Evolutionary conservation across 2,888 invertebrate genomes (phyloP), one percentile per base, ranked within the genome.

Genomic region (Pristionchus japonicus): DNA sequence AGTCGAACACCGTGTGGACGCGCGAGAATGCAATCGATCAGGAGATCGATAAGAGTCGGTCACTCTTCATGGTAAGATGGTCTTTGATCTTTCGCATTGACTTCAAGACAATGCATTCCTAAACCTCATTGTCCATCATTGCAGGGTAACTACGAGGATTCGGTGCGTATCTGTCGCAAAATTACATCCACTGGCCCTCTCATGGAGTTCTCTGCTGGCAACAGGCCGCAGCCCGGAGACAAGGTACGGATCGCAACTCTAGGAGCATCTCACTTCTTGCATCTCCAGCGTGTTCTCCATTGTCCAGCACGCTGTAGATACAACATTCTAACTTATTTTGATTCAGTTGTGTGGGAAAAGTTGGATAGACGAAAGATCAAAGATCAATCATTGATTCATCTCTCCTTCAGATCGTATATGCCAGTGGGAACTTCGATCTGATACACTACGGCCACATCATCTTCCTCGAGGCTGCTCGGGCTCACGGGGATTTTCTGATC

Each of bases 381-480:
- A n/a, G n/a, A n/a, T n/a, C n/a, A n/a, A n/a, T n/a, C n/a, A n/a
- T n/a, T n/a, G n/a, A n/a, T n/a, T n/a, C n/a, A n/a, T n/a, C n/a
- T n/a, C n/a, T 40, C 40, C 40, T 49, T 6, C 95, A 94, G 91
- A 96, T 97, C 92, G 97, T 99, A 0, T 99, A 99, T 95, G 98
- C 98, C 7, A 97, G 98, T 20, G 99, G 99, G 31, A 98, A 99
- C 11, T 99, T 98, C 95, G 99, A 99, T 95, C 96, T 99, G 82
- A 98, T 99, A 95, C 99, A 99, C 95, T 97, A 99, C 49, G 99
- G 99, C 0, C 98, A 99, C 95, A 96, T 99, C 91, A 97, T 98
- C 94, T 99, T 99, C 95, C 95, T 99, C 90, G 97, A 98, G 95
- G 97, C 97, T 92, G 98, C 98, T 1, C 96, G 97, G 92, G 96